Base-by-base conservation (phyloP, 64 coral and sea anemone species). In the Catalaphyllia jardinei region DNA sequence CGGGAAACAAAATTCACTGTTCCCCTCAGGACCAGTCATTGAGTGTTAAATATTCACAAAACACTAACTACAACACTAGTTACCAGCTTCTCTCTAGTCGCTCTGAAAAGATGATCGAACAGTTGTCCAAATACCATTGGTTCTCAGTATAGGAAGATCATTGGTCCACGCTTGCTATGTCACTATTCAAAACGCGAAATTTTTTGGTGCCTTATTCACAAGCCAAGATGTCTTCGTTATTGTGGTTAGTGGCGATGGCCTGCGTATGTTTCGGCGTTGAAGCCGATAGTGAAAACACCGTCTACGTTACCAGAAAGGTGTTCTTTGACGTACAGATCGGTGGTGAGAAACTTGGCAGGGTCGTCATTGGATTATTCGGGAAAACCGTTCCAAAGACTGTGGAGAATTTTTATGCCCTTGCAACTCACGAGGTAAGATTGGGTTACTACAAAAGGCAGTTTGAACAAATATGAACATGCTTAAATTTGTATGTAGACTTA, bases 341-440 rank as follows among this genome's bases (percentile, higher is more conserved):
- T 29, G 94, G 67, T 6, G n/a, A 95, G 30, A 67, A 91, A 59
- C 83, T 78, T 28, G 94, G 93, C 12, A 73, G 97, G 17, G 88
- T 99, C n/a, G 97, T 87, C 22, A 99, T 99, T 69, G 97, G 91
- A 17, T 71, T 99, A 22, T 99, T 99, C 73, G 97, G 97, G 11
- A 86, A 88, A 59, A 52, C 64, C n/a, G 97, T 99, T 30, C 97
- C 97, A 79, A 99, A 91, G 28, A 99, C 97, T 60, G 84, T 24
- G 18, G 31, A 93, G 0, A 99, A 99, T 79, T 99, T 99, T 60
- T 59, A 55, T 18, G 5, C 73, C 31, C 87, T 99, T 25, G 86
- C 78, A 38, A 95, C 97, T 5, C 77, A 86, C 33, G 97, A 95
- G 94, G 97, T 93, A 81, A 79, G 94, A 52, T 30, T 74, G 25